Percentiles rank a stretch among this genome's conserved stretches.
Evolutionary conservation across 2,888 invertebrate genomes (phyloP).

Genomic region (Ophion ellenae): DNA sequence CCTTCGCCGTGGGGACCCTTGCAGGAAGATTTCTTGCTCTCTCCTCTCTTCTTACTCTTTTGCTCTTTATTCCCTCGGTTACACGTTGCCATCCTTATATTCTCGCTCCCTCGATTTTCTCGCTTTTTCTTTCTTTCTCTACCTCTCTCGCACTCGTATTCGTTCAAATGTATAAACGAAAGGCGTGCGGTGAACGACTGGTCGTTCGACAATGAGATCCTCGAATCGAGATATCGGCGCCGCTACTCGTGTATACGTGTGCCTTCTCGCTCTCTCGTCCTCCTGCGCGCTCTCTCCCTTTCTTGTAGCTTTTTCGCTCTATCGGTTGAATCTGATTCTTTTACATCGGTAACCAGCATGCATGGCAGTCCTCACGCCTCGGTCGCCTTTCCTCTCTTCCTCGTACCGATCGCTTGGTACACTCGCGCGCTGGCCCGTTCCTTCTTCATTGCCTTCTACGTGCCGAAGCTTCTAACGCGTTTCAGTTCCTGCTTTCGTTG

Average conservation of each 20-base stretch:
- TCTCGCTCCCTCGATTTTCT: slow-evolving; percentile 37
- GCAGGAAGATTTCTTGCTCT: slow-evolving; percentile 48
- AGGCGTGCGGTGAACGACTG: slow-evolving; percentile 39
- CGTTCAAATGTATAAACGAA: slow-evolving; percentile 27
- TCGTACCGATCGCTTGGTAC: slow-evolving; percentile 39
- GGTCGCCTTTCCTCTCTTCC: slow-evolving; percentile 7
- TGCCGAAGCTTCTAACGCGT: slow-evolving; percentile 40
- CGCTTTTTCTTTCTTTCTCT: slow-evolving; percentile 29
- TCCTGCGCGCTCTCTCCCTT: slow-evolving; percentile 48
- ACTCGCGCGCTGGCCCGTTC: slow-evolving; percentile 43
- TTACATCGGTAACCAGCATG: slow-evolving; percentile 61
- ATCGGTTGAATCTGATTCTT: slow-evolving; percentile 69
- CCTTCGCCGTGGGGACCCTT: slow-evolving; percentile 26
- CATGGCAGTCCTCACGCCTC: slow-evolving; percentile 48
- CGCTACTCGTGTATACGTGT: slow-evolving; percentile 72
- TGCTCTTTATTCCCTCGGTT: slow-evolving; percentile 55
- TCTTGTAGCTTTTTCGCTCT: slow-evolving; percentile 62
- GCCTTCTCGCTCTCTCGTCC: slow-evolving; percentile 47
- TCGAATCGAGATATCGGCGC: slow-evolving; percentile 75
- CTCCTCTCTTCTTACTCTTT: slow-evolving; percentile 42
- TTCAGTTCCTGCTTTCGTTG: slow-evolving; percentile 42
- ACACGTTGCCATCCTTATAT: slow-evolving; percentile 32
- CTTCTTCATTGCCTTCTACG: slow-evolving; percentile 21
- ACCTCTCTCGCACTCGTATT: neutral
- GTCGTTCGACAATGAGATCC: slow-evolving; percentile 67